Base-by-base conservation (phyloP, 2,113 vertebrate species). In the Tiliqua scincoides region DNA sequence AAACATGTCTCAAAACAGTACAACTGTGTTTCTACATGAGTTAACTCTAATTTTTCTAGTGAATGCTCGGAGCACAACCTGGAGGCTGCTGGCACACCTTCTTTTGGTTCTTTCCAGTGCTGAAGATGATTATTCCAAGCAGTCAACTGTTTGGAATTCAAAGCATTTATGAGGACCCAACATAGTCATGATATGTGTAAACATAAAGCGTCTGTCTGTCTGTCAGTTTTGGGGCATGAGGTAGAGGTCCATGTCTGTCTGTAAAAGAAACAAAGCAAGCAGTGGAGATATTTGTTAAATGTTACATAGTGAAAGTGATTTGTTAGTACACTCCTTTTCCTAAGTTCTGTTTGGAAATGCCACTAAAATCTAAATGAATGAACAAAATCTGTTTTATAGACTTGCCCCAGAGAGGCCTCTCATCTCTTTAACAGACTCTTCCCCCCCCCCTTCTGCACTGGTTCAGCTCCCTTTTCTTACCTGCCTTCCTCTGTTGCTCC, bases 141-240 rank as follows among this genome's bases (percentile, higher is more conserved):
- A 63, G 59, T 61, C 12, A n/a, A 17, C 40, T n/a, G 25, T 63
- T 77, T 8, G 61, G 27, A 71, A 85, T 52, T 76, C 3, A 35
- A 0, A 43, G n/a, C 6, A 61, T 12, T 35, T 40, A 17, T 40
- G 48, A 59, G 52, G 20, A 68, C 40, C 30, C 18, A 48, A 78
- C 21, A 27, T 48, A 2, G 62, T 59, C n/a, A 17, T 32, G 59
- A 20, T 83, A 32, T 17, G 12, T 15, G 20, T 48, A 25, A 17
- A 48, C 37, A 15, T 30, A 11, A 75, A 63, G 9, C 62, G n/a
- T n/a, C n/a, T n/a, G n/a, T n/a, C n/a, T n/a, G n/a, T n/a, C 20
- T 65, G 23, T 85, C 89, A 30, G 72, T 6, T 1, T 75, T 67
- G n/a, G 62, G 20, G 4, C 84, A 84, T 77, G 73, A 85, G 76